phyloP scores from a whole-genome alignment of 2,797 vertebrate species.

The Hoplostethus atlanticus region DNA sequence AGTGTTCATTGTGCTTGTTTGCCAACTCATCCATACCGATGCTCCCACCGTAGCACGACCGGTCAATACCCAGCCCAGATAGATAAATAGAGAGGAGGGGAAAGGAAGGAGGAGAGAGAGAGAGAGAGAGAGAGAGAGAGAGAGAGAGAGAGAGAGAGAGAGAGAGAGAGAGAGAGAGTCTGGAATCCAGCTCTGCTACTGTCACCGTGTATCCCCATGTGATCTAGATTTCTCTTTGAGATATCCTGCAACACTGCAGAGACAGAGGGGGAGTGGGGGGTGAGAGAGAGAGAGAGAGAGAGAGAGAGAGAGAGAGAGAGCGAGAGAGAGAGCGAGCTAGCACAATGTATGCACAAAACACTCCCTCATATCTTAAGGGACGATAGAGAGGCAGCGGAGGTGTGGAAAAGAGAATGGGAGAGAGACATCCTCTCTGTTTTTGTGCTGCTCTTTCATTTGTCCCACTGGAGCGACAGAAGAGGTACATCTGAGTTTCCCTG shows the following conservation, averaged over 20 bases:
- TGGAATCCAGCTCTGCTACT: not conserved
- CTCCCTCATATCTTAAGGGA: not conserved
- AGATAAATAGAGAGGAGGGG: not conserved
- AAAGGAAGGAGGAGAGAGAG: too few relatives aligned
- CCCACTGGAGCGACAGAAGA: not conserved
- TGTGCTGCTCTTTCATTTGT: not conserved
- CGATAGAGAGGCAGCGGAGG: constrained; percentile 6
- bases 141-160: not conserved
- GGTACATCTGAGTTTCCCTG: not conserved
- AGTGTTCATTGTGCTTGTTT: not conserved
- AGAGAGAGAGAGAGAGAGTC: not conserved
- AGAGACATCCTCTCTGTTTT: constrained; percentile 4
- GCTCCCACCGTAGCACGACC: not conserved
- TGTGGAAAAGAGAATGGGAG: constrained; percentile 2
- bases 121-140: not conserved
- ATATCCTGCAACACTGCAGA: constrained; percentile 6
- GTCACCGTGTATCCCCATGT: constrained; percentile 14
- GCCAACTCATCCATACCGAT: not conserved
- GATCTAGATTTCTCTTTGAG: constrained; percentile 44
- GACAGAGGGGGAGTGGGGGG: constrained; percentile 3
- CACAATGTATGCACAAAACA: constrained; percentile 1
- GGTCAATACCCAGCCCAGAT: not conserved
- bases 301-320: constrained; percentile 4
- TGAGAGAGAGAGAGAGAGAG: not conserved
- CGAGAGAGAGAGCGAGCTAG: constrained; percentile 1